Evolutionary conservation across 1,140 invertebrate species (phyloP).

Genomic region (Eumaeus atala): DNA sequence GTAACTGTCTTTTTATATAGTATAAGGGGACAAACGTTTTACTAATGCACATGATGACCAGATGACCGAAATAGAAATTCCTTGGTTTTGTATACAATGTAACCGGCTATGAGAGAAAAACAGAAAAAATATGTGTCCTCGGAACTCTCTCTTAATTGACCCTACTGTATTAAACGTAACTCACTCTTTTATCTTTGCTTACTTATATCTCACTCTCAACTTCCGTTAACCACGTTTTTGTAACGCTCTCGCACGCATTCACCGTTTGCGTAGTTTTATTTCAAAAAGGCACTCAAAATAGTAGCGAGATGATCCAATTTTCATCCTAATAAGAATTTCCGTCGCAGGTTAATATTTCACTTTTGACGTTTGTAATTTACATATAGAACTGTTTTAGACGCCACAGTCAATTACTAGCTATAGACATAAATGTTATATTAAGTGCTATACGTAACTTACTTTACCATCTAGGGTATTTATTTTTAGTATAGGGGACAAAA

Average conservation of each 20-base stretch:
- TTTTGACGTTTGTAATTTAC: conserved; percentile 23
- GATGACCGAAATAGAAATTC: too few species aligned
- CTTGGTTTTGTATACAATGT: too few species aligned
- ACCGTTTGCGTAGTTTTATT: neutral
- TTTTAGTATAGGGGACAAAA: too few species aligned
- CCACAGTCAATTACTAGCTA: conserved; percentile 26
- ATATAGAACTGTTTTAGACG: conserved; percentile 21
- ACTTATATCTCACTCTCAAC: too few species aligned
- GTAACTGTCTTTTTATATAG: too few species aligned
- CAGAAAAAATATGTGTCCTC: too few species aligned
- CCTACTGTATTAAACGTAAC: neutral
- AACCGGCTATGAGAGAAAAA: too few species aligned
- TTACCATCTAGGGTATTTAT: too few species aligned
- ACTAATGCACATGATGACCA: too few species aligned
- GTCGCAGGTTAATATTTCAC: conserved; percentile 17
- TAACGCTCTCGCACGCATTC: neutral
- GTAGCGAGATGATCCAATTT: neutral
- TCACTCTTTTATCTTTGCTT: neutral
- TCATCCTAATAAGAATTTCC: neutral
- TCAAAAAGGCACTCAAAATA: neutral
- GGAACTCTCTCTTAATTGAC: too few species aligned
- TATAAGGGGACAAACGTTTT: too few species aligned
- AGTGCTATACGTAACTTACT: conserved; percentile 14
- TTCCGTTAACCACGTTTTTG: neutral
- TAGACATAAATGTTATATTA: conserved; percentile 30